A percentile compares a stretch with the other conserved stretches of the same genome.
Conservation (phyloP, 2,888 invertebrate genomes). For the Andrena haemorrhoa region DNA sequence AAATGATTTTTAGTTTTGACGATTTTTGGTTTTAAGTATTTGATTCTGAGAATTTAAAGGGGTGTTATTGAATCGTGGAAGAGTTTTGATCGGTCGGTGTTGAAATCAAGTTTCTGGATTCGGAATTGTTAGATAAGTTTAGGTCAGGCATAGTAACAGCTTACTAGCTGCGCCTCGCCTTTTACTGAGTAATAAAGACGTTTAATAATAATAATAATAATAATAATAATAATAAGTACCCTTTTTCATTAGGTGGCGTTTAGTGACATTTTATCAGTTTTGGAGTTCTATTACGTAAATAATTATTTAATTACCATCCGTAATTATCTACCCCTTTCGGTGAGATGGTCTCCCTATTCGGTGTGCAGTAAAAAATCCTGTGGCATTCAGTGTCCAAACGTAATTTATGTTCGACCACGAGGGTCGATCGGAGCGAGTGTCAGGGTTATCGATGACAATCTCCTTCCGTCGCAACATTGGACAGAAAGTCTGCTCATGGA, state of each 20-base stretch:
- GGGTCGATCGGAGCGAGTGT: slow-evolving; percentile 35
- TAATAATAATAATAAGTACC: too few species aligned
- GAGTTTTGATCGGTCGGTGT: neutral
- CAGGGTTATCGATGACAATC: slow-evolving; percentile 47
- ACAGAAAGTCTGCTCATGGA: slow-evolving; percentile 7
- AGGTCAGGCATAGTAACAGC: too few species aligned
- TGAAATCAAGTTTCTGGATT: neutral
- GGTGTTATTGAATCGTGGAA: neutral
- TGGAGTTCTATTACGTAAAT: slow-evolving; percentile 20
- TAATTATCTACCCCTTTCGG: slow-evolving; percentile 19
- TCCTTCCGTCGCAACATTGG: slow-evolving; percentile 3
- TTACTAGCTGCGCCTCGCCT: too few species aligned
- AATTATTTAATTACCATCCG: slow-evolving; percentile 26
- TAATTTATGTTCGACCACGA: slow-evolving; percentile 43
- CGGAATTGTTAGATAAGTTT: neutral
- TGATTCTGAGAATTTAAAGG: neutral
- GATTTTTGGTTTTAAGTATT: neutral
- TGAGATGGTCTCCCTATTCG: neutral
- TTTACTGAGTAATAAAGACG: too few species aligned
- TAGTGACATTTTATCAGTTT: slow-evolving; percentile 7
- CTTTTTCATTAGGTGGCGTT: neutral
- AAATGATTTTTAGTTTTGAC: neutral
- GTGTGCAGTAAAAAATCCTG: slow-evolving; percentile 9
- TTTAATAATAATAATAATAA: too few species aligned
- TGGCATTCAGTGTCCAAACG: slow-evolving; percentile 21